phyloP scores from a whole-genome alignment of 1,140 invertebrate species.

The Asobara japonica region DNA sequence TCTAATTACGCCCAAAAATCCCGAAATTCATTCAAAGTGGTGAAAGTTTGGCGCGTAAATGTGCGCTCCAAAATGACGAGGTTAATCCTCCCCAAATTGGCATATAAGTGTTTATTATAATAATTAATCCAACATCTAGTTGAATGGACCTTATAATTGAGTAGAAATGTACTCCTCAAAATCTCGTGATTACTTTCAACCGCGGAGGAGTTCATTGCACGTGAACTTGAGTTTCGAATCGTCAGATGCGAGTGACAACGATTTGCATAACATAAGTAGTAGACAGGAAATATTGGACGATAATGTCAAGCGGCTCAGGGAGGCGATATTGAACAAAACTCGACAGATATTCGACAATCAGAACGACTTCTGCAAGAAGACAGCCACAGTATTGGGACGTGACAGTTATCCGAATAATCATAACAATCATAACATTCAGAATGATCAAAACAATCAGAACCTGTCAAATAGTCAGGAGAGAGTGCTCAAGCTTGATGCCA shows the following conservation, averaged over 20 bases:
- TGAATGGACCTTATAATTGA: too few species aligned
- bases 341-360: slow-evolving; percentile 45
- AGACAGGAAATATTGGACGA: slow-evolving; percentile 38
- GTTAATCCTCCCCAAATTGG: neutral
- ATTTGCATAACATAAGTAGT: slow-evolving; percentile 28
- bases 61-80: neutral
- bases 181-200: neutral
- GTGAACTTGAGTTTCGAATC: slow-evolving; percentile 53
- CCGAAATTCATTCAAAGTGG: neutral
- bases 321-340: slow-evolving; percentile 50
- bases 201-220: slow-evolving; percentile 44
- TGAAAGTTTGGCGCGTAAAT: neutral
- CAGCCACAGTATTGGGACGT: slow-evolving; percentile 32
- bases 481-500: neutral
- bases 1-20: neutral
- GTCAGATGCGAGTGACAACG: slow-evolving; percentile 42
- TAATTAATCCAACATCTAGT: too few species aligned
- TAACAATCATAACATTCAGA: neutral
- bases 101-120: neutral
- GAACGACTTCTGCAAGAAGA: slow-evolving; percentile 45
- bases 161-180: neutral
- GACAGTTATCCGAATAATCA: neutral
- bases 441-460: neutral
- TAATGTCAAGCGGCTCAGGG: slow-evolving; percentile 42
- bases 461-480: neutral